These are phyloP conservation scores for Zaprionus taronus DNA, from an alignment of 1,140 invertebrate species.

Conservation along the genomic window DNA sequence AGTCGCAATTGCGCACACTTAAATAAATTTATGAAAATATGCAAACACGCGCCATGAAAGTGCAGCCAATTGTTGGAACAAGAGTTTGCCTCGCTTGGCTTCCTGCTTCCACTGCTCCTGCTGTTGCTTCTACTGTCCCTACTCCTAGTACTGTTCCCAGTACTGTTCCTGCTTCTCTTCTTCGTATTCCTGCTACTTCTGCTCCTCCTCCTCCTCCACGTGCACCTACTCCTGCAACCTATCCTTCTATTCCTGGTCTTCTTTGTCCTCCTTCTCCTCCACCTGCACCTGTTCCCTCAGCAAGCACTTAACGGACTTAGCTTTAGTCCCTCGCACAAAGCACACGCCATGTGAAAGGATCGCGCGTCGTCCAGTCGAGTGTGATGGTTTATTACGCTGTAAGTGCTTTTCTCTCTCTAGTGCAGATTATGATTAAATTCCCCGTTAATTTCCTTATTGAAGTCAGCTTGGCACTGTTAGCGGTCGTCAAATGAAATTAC, in stretches of 20 bases:
- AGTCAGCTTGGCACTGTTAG: neutral
- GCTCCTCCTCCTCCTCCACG: too few species aligned
- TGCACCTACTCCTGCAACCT: too few species aligned
- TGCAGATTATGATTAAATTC: conserved; percentile 2
- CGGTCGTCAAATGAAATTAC: conserved; percentile 1
- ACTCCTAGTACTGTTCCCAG: neutral
- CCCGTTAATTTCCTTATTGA: neutral
- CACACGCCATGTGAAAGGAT: neutral
- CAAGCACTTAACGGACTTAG: too few species aligned
- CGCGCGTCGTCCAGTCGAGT: neutral
- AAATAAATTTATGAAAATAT: conserved; percentile 53
- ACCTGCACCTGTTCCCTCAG: too few species aligned
- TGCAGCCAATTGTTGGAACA: conserved; percentile 41
- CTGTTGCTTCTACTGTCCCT: neutral
- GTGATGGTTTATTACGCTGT: neutral
- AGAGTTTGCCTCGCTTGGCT: neutral
- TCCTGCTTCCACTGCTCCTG: neutral
- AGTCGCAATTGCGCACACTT: conserved; percentile 37
- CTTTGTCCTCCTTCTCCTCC: too few species aligned
- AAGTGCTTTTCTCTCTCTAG: neutral
- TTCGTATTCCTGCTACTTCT: too few species aligned
- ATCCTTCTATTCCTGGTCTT: too few species aligned
- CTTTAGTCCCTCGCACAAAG: neutral
- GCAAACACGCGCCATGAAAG: conserved; percentile 29
- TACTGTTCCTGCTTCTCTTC: too few species aligned